Percentiles rank a stretch among this genome's conserved stretches.
Evolutionary conservation across 2,797 vertebrate genomes (phyloP).

Genomic region (Decapterus maruadsi): DNA sequence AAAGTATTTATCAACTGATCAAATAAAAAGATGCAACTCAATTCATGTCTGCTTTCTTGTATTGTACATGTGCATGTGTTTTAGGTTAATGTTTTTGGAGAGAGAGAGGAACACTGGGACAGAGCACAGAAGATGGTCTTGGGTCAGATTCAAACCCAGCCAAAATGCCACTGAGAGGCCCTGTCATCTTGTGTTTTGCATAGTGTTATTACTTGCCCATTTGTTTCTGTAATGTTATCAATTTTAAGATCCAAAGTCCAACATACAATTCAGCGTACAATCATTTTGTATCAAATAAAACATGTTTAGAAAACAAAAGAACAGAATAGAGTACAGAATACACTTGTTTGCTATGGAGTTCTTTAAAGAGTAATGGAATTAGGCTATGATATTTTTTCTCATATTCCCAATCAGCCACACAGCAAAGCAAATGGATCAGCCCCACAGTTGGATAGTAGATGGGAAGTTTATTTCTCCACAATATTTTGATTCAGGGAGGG

Average conservation of each 20-base stretch:
- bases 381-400: background rate
- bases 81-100: no score
- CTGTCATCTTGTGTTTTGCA: no score
- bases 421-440: conserved; percentile 62
- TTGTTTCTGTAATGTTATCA: no score
- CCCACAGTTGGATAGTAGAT: conserved; percentile 34
- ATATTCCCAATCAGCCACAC: conserved; percentile 1
- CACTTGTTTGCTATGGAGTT: background rate
- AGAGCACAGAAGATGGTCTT: no score
- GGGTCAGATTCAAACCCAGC: no score
- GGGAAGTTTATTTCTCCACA: conserved; percentile 7
- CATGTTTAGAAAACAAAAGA: no score
- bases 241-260: no score
- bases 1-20: conserved; percentile 38
- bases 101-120: no score
- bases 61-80: background rate
- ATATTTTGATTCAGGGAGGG: conserved; percentile 65
- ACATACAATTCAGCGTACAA: no score
- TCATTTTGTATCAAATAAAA: no score
- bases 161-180: no score
- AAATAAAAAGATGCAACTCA: conserved; percentile 66
- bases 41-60: conserved; percentile 2
- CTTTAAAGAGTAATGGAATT: background rate
- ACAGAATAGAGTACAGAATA: background rate
- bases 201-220: background rate